Evolutionary conservation across 2,113 vertebrate species (phyloP).

Genomic region (Eptesicus fuscus): DNA sequence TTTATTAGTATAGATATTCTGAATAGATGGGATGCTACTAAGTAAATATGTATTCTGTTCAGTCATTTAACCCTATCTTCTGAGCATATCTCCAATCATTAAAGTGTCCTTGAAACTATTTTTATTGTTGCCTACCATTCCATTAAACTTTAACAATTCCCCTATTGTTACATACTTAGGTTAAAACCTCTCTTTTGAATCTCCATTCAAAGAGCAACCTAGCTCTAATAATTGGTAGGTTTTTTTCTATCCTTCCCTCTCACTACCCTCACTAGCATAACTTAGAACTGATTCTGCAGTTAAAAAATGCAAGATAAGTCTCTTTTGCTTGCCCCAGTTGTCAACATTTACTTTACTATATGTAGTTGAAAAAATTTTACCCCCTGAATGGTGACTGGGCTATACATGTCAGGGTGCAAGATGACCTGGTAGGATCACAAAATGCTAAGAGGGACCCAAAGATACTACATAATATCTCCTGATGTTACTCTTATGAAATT

Average conservation of each 20-base stretch:
- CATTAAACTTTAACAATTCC: not conserved
- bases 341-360: conserved; percentile 12
- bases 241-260: not conserved
- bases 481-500: not conserved
- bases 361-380: conserved; percentile 27
- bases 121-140: not conserved
- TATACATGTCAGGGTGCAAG: not conserved
- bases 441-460: not conserved
- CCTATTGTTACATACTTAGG: not conserved
- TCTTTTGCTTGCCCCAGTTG: not conserved
- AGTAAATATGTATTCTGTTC: not conserved
- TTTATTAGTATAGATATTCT: not conserved
- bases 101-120: not conserved
- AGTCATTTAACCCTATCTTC: not conserved
- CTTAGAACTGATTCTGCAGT: not conserved
- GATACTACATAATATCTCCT: not conserved
- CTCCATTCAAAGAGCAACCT: not conserved
- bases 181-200: not conserved
- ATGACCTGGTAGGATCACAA: not conserved
- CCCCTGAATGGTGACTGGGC: not conserved
- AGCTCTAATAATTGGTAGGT: not conserved
- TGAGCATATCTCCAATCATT: not conserved
- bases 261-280: not conserved
- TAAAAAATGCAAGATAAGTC: conserved; percentile 23
- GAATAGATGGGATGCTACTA: not conserved